These are phyloP conservation scores for Spilarctia lutea DNA, from an alignment of 2,888 invertebrate genomes.

Conservation along the genomic window DNA sequence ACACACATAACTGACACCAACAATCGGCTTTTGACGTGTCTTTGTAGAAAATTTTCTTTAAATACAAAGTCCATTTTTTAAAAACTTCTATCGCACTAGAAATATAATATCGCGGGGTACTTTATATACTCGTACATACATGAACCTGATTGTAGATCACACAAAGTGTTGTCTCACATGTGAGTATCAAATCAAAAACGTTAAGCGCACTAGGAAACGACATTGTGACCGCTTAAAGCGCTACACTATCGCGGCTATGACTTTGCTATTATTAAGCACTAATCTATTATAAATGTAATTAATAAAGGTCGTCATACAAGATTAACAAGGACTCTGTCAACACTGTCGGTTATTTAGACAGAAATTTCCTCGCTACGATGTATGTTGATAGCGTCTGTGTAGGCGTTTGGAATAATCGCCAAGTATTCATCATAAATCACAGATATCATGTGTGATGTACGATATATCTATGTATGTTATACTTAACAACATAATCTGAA, in stretches of 20 bases:
- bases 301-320: background rate
- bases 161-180: too few relatives aligned
- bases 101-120: background rate
- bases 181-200: too few relatives aligned
- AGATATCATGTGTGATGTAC: background rate
- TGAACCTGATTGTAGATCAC: too few relatives aligned
- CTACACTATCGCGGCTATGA: background rate
- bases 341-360: constrained; percentile 2
- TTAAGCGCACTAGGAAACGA: too few relatives aligned
- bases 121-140: too few relatives aligned
- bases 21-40: background rate
- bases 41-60: background rate
- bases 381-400: constrained; percentile 2
- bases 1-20: background rate
- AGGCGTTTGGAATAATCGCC: constrained; percentile 5
- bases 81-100: too few relatives aligned
- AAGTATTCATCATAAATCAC: constrained; percentile 7
- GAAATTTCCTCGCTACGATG: background rate
- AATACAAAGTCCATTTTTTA: background rate
- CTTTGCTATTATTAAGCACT: background rate
- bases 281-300: background rate
- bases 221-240: background rate
- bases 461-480: background rate
- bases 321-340: background rate
- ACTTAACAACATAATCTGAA: background rate